Percentiles rank a stretch among this genome's conserved stretches.
phyloP scores from a whole-genome alignment of 2,797 vertebrate genomes.

The Neosilurus mollespiculum region DNA sequence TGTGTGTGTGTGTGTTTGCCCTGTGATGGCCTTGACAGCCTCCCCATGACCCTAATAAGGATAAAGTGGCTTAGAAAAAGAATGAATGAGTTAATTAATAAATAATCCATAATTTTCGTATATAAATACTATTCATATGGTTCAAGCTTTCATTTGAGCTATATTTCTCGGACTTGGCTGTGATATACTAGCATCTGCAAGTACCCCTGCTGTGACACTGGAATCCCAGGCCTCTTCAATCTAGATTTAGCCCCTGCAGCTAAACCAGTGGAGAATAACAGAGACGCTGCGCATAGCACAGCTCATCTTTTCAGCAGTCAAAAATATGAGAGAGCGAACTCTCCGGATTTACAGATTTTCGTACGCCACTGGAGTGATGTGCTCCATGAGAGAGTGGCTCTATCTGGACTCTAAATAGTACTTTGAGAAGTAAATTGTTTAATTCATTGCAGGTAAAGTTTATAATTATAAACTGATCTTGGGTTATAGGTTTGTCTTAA shows the following conservation, averaged over 20 bases:
- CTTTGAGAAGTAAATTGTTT: neutral
- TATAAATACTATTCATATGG: neutral
- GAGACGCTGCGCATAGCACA: slow-evolving; percentile 39
- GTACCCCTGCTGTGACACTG: slow-evolving; percentile 19
- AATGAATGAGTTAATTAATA: too few relatives aligned
- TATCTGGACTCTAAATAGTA: slow-evolving; percentile 26
- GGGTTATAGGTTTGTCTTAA: slow-evolving; percentile 18
- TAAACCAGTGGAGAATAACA: slow-evolving; percentile 53
- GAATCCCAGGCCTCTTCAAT: slow-evolving; percentile 48
- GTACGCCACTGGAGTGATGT: slow-evolving; percentile 42
- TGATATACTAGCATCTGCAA: slow-evolving; percentile 26
- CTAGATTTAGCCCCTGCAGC: slow-evolving; percentile 61
- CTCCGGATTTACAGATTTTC: slow-evolving; percentile 55
- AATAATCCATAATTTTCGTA: too few relatives aligned
- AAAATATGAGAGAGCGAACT: slow-evolving; percentile 45
- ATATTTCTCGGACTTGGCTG: neutral
- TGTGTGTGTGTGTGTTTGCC: too few relatives aligned
- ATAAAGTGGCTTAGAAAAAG: too few relatives aligned
- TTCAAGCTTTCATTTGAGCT: neutral
- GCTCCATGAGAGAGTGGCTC: slow-evolving; percentile 34
- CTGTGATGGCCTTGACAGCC: too few relatives aligned
- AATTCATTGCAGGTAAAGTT: too few relatives aligned
- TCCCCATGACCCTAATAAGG: too few relatives aligned
- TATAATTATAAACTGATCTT: slow-evolving; percentile 7
- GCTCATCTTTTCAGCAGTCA: slow-evolving; percentile 41